Evolutionary conservation across 2,797 vertebrate genomes (phyloP).

Genomic region (Lutra lutra): DNA sequence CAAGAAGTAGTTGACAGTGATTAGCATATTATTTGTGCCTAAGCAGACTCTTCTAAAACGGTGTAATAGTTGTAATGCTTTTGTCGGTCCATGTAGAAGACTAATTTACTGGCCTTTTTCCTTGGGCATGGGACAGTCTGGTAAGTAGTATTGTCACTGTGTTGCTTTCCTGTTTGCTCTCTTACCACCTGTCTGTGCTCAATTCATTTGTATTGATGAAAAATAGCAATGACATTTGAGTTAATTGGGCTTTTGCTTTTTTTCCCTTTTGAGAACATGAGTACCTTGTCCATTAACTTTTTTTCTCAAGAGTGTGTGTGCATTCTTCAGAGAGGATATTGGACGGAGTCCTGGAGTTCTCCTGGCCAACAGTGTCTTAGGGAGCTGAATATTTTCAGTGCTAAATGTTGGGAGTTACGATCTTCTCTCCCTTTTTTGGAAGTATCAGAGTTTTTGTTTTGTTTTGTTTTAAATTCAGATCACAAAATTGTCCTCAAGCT

Average conservation of each 20-base stretch:
- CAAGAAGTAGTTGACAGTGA: conserved; percentile 17
- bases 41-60: conserved; percentile 7
- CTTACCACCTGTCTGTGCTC: neutral
- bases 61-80: neutral
- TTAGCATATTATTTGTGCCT: conserved; percentile 8
- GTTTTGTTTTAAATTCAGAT: neutral
- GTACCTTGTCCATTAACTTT: neutral
- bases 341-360: conserved; percentile 31
- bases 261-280: conserved; percentile 57
- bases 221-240: conserved; percentile 25
- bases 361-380: neutral
- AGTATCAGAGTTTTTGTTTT: neutral
- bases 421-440: neutral
- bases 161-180: neutral
- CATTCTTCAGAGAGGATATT: conserved; percentile 17
- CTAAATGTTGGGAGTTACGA: neutral
- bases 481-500: conserved; percentile 19
- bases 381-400: conserved; percentile 52
- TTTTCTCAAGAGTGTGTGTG: neutral
- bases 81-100: neutral
- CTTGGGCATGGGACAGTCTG: neutral
- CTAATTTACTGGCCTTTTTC: neutral
- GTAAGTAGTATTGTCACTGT: neutral
- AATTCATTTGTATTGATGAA: conserved; percentile 19
- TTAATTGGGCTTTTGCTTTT: conserved; percentile 45